Base-by-base conservation (phyloP, 1,140 invertebrate species). In the Rhagoletis zephyria region DNA sequence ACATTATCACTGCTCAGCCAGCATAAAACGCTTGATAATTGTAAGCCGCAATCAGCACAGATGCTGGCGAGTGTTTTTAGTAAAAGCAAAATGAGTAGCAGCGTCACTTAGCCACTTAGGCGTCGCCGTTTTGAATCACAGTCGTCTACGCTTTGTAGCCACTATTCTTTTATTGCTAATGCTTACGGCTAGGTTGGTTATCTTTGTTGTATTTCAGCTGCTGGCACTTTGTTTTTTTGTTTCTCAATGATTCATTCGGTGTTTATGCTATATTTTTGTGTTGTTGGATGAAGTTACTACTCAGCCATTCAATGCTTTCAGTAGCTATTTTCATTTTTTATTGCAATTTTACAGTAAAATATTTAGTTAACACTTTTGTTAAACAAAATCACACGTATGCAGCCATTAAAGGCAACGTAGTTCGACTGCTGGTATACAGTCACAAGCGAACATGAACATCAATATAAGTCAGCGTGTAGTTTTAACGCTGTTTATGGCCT, bases 331-430 rank as follows among this genome's bases (percentile, higher is more conserved):
- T 30, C n/a, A 63, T 63, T 59, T 81, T 81, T 56, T 81, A 81
- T 12, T 30, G 48, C 74, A 30, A 56, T 81, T 81, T 56, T 59
- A 81, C 48, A 12, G 45, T 56, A 30, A 81, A 81, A 51, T 81
- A 56, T 56, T 81, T 51, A 81, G 48, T 81, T 81, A 81, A 81
- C 74, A 48, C 48, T 56, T 81, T 56, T 81, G 74, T 81, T 81
- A 30, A 59, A 81, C 48, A 81, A n/a, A 81, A 51, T 12, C 45
- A 16, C 30, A 42, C 30, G 4, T 70, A 42, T 3, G n/a, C 4
- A 77, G 45, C 45, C 45, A 56, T 81, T 81, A 81, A 81, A 56
- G 14, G 48, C 2, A 51, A 74, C 45, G 70, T n/a, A 56, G 45
- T 19, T 3, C 9, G 45, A 59, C 48, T 19, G 48, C 3, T 1